Percentiles rank a stretch among this genome's conserved stretches.
These are phyloP conservation scores for Pipistrellus kuhlii DNA, from an alignment of 2,797 vertebrate species.

Conservation along the genomic window DNA sequence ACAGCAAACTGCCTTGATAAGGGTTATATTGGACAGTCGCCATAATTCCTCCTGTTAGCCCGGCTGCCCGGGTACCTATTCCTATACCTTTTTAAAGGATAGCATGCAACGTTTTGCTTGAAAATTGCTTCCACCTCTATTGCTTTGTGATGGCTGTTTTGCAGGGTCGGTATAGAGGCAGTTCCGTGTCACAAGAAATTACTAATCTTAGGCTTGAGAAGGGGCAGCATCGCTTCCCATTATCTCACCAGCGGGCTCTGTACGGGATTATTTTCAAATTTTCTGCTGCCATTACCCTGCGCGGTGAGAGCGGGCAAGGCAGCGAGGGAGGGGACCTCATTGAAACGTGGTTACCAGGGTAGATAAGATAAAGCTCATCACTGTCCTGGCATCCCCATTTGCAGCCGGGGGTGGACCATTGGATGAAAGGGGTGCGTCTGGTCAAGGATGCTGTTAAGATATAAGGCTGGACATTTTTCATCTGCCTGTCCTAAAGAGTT, in stretches of 20 bases:
- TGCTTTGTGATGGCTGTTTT: constrained; percentile 74
- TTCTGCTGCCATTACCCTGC: constrained; percentile 84
- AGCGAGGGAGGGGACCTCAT: constrained; percentile 87
- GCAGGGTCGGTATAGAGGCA: constrained; percentile 64
- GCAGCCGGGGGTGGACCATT: constrained; percentile 90
- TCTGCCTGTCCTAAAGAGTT: constrained; percentile 89
- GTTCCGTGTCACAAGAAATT: constrained; percentile 81
- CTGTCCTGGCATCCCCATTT: constrained; percentile 90
- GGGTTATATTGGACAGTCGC: constrained; percentile 83
- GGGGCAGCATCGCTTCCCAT: constrained; percentile 77
- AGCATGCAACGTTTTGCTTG: constrained; percentile 71
- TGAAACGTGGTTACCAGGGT: constrained; percentile 87
- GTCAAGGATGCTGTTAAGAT: constrained; percentile 93
- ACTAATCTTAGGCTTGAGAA: constrained; percentile 78
- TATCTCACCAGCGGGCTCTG: constrained; percentile 82
- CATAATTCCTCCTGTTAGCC: constrained; percentile 83
- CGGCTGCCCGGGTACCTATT: constrained; percentile 78
- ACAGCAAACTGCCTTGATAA: constrained; percentile 82
- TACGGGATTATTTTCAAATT: constrained; percentile 85
- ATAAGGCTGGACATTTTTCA: constrained; percentile 91
- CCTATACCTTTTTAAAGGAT: constrained; percentile 80
- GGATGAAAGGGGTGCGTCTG: constrained; percentile 94
- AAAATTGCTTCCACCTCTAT: constrained; percentile 75
- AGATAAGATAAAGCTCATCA: constrained; percentile 91
- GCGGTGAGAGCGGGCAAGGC: constrained; percentile 84